Percentiles rank a stretch among this genome's conserved stretches.
Conservation (phyloP, 2,888 invertebrate genomes). For the Acronicta psi region DNA sequence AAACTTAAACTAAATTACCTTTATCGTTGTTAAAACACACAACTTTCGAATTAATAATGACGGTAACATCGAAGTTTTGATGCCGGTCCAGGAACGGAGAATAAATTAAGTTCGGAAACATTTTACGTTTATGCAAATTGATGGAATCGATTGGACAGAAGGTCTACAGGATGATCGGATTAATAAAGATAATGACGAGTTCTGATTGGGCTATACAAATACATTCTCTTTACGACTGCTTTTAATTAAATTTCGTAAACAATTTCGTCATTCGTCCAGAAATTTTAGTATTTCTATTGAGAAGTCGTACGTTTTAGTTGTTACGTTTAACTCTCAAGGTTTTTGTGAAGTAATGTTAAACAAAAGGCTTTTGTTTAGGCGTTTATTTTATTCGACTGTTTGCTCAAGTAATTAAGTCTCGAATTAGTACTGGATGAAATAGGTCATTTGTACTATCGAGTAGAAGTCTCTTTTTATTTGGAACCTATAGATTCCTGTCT, state of each 20-base stretch:
- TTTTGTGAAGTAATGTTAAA: neutral
- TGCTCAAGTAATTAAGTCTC: neutral
- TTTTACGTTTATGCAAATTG: slow-evolving; percentile 26
- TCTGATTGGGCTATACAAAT: slow-evolving; percentile 30
- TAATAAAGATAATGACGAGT: slow-evolving; percentile 32
- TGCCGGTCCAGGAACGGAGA: too few species aligned
- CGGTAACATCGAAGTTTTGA: too few species aligned
- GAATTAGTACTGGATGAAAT: neutral
- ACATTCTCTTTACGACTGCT: slow-evolving; percentile 12
- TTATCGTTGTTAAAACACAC: too few species aligned
- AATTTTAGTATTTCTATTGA: neutral
- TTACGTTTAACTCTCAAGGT: neutral
- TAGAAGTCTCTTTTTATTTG: neutral
- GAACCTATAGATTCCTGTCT: neutral
- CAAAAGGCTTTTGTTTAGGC: neutral
- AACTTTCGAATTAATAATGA: too few species aligned
- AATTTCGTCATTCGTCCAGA: neutral
- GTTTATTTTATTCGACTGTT: neutral
- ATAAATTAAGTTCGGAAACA: slow-evolving; percentile 11
- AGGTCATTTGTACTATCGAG: neutral
- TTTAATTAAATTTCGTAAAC: neutral
- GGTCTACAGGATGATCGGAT: slow-evolving; percentile 30
- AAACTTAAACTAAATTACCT: too few species aligned
- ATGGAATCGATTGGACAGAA: slow-evolving; percentile 29
- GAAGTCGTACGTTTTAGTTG: neutral